Conservation (phyloP, 2,113 vertebrate genomes). For the Gopherus flavomarginatus region DNA sequence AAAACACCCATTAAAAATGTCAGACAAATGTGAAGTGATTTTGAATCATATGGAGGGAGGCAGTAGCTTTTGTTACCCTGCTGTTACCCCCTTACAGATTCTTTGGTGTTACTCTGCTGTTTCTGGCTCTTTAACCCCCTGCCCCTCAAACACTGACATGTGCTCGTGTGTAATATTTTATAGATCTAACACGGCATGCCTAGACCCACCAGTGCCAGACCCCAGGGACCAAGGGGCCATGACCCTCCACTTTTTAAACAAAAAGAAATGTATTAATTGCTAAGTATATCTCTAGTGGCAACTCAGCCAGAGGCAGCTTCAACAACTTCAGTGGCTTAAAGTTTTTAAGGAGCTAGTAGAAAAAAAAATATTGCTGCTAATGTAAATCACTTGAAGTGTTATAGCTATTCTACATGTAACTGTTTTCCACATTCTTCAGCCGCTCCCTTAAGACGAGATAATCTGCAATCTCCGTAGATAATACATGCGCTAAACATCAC, state of each 20-base stretch:
- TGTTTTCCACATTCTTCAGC: background rate
- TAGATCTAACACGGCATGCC: background rate
- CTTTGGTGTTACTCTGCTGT: background rate
- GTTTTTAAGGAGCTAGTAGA: background rate
- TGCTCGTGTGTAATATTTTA: background rate
- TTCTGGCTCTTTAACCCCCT: background rate
- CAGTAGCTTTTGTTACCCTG: background rate
- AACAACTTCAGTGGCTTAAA: background rate
- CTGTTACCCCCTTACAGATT: background rate
- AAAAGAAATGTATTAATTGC: background rate
- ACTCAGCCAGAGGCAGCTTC: background rate
- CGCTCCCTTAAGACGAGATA: background rate
- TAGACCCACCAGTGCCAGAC: background rate
- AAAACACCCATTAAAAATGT: background rate
- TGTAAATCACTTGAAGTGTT: background rate
- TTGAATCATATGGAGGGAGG: background rate
- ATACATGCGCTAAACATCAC: background rate
- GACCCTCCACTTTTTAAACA: too few relatives aligned
- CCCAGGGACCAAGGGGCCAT: too few relatives aligned
- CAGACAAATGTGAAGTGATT: background rate
- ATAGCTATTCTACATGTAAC: background rate
- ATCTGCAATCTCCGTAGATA: background rate
- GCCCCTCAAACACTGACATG: rapidly evolving
- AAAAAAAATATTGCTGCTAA: background rate
- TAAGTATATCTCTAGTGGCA: background rate